A percentile compares a stretch with the other conserved stretches of the same genome.
These are phyloP conservation scores for Pluvianellus socialis DNA, from an alignment of 2,113 vertebrate species.

Conservation along the genomic window DNA sequence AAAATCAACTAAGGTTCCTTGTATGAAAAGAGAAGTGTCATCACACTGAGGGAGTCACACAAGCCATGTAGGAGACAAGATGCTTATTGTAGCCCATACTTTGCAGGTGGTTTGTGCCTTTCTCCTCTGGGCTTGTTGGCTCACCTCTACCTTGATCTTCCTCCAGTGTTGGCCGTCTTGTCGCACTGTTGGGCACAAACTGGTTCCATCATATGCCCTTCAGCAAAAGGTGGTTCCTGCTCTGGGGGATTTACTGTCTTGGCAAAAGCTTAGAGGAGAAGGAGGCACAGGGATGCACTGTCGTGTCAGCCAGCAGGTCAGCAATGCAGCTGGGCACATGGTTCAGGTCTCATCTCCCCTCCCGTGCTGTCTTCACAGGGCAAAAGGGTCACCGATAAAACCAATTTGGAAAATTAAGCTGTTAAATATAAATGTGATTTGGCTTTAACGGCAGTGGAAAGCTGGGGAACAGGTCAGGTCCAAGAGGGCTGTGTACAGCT, in stretches of 20 bases:
- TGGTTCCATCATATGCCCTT: not conserved
- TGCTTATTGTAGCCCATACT: not conserved
- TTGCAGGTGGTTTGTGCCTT: not conserved
- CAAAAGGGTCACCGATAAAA: slow-evolving; percentile 32
- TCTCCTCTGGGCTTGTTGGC: not conserved
- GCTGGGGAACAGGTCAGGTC: slow-evolving; percentile 3
- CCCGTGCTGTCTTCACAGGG: not conserved
- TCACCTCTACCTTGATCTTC: not conserved
- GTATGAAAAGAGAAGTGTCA: not conserved
- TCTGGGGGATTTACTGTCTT: not conserved
- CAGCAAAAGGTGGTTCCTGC: not conserved
- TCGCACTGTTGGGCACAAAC: not conserved
- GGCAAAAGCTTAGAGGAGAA: not conserved
- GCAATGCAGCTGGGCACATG: not conserved
- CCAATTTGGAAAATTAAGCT: slow-evolving; percentile 59
- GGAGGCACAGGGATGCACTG: not conserved
- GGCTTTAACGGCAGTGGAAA: not conserved
- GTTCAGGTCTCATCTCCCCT: slow-evolving; percentile 11
- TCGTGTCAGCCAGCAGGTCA: slow-evolving; percentile 37
- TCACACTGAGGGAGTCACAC: accelerated
- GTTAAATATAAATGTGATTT: slow-evolving; percentile 63
- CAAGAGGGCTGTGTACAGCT: not conserved
- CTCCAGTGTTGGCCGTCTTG: not conserved
- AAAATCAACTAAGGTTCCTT: not conserved
- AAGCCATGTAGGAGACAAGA: not conserved